phyloP scores from a whole-genome alignment of 2,888 invertebrate genomes.

The Anodontia alba region DNA sequence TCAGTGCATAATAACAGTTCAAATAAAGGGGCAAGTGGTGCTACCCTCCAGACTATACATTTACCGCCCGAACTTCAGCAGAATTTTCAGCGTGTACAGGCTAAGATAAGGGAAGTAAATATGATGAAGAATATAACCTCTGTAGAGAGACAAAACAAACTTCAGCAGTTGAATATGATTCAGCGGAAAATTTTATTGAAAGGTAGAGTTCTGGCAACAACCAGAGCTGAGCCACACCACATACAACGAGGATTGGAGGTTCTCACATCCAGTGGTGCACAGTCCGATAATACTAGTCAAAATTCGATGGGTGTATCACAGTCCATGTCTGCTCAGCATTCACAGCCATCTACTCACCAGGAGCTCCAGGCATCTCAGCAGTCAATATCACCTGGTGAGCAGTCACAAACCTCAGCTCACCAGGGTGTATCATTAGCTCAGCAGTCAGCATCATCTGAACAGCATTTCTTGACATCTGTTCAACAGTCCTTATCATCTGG shows the following conservation, averaged over 20 bases:
- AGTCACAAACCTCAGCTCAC: not conserved
- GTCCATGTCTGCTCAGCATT: not conserved
- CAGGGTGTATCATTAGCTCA: not conserved
- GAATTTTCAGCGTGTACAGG: conserved; percentile 87
- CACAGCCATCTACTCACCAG: not conserved
- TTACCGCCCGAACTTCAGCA: conserved; percentile 64
- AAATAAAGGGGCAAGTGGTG: conserved; percentile 42
- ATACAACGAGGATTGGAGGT: conserved; percentile 31
- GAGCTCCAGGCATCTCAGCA: not conserved
- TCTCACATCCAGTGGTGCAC: not conserved
- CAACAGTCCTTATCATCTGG: not conserved
- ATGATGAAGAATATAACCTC: conserved; percentile 86
- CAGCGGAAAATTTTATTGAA: conserved; percentile 90
- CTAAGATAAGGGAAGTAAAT: conserved; percentile 89
- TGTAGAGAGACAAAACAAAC: conserved; percentile 87
- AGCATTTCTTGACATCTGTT: not conserved
- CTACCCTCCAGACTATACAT: conserved; percentile 66
- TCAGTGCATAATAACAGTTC: conserved; percentile 20
- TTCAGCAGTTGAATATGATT: conserved; percentile 88
- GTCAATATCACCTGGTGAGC: not conserved
- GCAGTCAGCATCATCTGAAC: not conserved
- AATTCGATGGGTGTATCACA: not conserved
- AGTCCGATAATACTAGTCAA: conserved; percentile 3
- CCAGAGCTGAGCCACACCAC: conserved; percentile 46
- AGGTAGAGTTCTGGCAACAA: conserved; percentile 87